Conservation (phyloP, 2,113 vertebrate genomes). For the Paramisgurnus dabryanus region DNA sequence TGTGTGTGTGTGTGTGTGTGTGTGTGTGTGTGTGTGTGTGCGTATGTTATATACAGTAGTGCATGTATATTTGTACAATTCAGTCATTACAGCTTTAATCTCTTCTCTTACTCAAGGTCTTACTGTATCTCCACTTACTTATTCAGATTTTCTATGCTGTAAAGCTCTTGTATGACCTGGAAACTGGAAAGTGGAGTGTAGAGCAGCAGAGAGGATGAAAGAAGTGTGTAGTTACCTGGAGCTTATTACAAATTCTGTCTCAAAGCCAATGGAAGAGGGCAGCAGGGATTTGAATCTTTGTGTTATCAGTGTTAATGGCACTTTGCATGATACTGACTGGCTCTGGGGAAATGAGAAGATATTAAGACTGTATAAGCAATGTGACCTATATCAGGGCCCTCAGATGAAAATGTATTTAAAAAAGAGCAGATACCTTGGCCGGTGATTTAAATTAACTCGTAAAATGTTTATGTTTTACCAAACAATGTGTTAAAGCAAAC, state of each 20-base stretch:
- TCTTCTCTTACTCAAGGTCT: not conserved
- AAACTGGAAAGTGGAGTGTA: not conserved
- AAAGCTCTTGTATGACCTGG: constrained; percentile 18
- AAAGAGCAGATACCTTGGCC: no score
- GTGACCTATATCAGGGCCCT: not conserved
- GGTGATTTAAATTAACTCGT: no score
- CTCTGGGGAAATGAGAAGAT: constrained; percentile 16
- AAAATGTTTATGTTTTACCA: no score
- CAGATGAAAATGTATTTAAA: not conserved
- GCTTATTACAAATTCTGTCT: constrained; percentile 22
- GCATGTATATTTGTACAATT: no score
- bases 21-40: no score
- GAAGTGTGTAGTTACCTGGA: not conserved
- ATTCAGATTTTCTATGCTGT: not conserved
- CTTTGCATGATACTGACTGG: constrained; percentile 1
- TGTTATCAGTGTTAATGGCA: constrained; percentile 8
- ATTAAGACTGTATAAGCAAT: not conserved
- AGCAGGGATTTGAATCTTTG: constrained; percentile 5
- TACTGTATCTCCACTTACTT: not conserved
- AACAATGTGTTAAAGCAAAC: no score
- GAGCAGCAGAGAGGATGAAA: constrained; percentile 15
- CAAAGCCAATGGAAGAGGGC: constrained; percentile 6
- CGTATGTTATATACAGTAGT: no score
- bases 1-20: no score
- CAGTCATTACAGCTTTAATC: no score